Percentiles rank a stretch among this genome's conserved stretches.
These are phyloP conservation scores for Steatocranus sp. DNA, from an alignment of 2,797 vertebrate species.

Conservation along the genomic window DNA sequence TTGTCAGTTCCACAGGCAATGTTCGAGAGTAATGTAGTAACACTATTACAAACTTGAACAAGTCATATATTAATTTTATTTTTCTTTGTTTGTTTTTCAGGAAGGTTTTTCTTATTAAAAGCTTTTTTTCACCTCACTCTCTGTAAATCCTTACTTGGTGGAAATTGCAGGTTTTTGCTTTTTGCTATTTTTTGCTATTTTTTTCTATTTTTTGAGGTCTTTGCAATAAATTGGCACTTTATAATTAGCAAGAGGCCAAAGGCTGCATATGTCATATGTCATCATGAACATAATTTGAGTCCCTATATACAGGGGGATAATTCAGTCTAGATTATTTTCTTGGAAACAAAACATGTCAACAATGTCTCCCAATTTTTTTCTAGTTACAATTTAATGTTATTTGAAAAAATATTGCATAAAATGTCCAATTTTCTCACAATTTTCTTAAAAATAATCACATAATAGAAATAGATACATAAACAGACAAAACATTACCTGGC, in stretches of 20 bases:
- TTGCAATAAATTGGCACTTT: neutral
- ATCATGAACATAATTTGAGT: neutral
- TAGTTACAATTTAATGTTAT: neutral
- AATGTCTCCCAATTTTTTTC: neutral
- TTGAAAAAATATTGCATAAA: neutral
- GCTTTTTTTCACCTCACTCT: neutral
- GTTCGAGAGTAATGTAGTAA: neutral
- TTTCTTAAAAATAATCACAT: neutral
- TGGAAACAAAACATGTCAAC: neutral
- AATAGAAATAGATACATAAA: neutral
- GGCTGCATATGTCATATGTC: neutral
- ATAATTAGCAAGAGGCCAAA: neutral
- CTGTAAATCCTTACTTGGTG: neutral
- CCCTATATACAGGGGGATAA: neutral
- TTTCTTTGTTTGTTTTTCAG: neutral
- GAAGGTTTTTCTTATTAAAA: neutral
- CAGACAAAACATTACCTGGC: no score
- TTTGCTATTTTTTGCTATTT: no score
- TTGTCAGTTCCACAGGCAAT: neutral
- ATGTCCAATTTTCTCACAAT: neutral
- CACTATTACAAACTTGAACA: neutral
- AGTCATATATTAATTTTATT: neutral
- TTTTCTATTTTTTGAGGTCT: no score
- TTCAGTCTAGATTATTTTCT: neutral
- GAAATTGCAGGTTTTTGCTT: neutral